A percentile compares a stretch with the other conserved stretches of the same genome.
phyloP scores from a whole-genome alignment of 2,113 vertebrate genomes.

The Phoxinus phoxinus region DNA sequence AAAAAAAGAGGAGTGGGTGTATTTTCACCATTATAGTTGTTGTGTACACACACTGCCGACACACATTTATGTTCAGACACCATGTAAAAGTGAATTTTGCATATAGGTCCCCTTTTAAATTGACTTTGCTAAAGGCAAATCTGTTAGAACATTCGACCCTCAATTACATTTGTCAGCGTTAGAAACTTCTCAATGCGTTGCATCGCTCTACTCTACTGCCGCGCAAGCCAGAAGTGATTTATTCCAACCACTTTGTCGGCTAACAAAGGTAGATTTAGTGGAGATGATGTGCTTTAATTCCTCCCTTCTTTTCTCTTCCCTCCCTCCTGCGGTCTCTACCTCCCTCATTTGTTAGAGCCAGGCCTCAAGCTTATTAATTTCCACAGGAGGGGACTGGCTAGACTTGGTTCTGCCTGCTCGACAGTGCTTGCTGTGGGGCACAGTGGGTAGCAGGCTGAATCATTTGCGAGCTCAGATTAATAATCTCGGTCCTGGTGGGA shows the following conservation, averaged over 20 bases:
- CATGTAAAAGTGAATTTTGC: no score
- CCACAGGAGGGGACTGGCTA: background rate
- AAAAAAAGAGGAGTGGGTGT: no score
- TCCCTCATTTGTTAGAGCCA: constrained; percentile 43
- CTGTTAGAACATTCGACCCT: background rate
- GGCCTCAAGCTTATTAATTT: constrained; percentile 46
- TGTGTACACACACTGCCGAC: no score
- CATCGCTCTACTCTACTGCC: background rate
- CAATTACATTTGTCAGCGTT: background rate
- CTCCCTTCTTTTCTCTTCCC: constrained; percentile 8
- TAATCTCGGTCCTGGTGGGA: constrained; percentile 33
- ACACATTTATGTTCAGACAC: no score
- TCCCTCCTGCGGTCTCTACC: background rate
- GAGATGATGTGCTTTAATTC: constrained; percentile 46
- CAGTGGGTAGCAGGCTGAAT: constrained; percentile 29
- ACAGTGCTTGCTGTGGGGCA: constrained; percentile 12
- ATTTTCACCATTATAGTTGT: no score
- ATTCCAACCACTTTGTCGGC: constrained; percentile 32
- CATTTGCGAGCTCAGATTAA: constrained; percentile 52
- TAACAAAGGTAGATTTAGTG: constrained; percentile 49
- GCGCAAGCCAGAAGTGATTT: constrained; percentile 23
- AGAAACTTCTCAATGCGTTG: background rate
- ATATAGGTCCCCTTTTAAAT: background rate
- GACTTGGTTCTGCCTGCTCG: background rate
- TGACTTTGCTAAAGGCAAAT: constrained; percentile 6